Conservation (phyloP, 1,140 invertebrate species). For the Hyles vespertilio region DNA sequence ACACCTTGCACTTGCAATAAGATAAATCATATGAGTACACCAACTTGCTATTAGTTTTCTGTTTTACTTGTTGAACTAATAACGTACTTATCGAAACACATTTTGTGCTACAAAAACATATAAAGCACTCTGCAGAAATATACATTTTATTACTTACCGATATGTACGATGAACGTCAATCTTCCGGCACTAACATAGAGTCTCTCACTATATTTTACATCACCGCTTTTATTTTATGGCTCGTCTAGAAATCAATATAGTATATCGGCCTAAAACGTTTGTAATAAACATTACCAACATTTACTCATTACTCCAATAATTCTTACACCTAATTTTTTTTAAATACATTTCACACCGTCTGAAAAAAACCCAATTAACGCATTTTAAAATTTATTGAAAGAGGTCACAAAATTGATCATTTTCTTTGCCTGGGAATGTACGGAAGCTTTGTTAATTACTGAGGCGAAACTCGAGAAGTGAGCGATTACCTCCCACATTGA, state of each 20-base stretch:
- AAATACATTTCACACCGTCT: no score
- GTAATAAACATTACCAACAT: no score
- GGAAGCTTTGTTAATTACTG: no score
- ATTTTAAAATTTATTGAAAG: no score
- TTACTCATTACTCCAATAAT: no score
- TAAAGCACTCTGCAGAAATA: slow-evolving; percentile 7
- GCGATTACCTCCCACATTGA: no score
- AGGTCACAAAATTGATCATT: no score
- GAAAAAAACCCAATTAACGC: no score
- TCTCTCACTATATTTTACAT: not conserved
- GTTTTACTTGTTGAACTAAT: not conserved
- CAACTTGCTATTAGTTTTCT: not conserved
- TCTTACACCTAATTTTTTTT: slow-evolving; percentile 2
- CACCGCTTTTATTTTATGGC: slow-evolving; percentile 1
- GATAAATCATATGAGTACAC: not conserved
- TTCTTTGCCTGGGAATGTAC: no score
- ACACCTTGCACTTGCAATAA: not conserved
- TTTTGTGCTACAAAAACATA: slow-evolving; percentile 5
- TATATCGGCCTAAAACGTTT: not conserved
- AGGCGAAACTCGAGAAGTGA: no score
- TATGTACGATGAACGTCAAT: slow-evolving; percentile 3
- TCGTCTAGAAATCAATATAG: not conserved
- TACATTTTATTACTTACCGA: slow-evolving; percentile 7
- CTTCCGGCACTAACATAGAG: not conserved
- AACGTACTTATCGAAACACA: not conserved